A percentile compares a stretch with the other conserved stretches of the same genome.
Conservation (phyloP, 64 coral and sea anemone genomes). For the Cladopsammia gracilis region DNA sequence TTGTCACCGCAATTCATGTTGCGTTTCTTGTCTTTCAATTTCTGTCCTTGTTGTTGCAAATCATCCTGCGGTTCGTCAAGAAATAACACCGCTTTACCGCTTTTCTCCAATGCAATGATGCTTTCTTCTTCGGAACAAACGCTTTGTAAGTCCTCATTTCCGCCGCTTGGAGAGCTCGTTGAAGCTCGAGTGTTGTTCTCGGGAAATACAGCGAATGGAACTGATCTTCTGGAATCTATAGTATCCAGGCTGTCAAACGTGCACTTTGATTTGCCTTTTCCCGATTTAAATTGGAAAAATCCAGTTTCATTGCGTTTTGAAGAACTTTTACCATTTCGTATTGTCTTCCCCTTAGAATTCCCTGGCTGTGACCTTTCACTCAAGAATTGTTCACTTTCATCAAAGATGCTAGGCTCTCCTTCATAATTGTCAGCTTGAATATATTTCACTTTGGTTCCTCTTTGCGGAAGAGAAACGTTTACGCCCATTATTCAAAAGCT, state of each 20-base stretch:
- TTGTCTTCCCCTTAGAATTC: not conserved
- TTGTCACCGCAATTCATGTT: not conserved
- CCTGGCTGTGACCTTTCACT: not conserved
- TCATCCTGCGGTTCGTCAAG: too few relatives aligned
- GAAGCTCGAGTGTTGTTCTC: not conserved
- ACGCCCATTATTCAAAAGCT: not conserved
- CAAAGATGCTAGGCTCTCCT: not conserved
- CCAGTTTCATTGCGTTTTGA: not conserved
- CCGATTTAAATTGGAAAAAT: not conserved
- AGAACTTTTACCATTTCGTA: not conserved
- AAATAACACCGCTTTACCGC: not conserved
- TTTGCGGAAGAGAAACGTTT: not conserved
- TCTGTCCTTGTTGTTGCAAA: not conserved
- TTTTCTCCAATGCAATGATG: not conserved
- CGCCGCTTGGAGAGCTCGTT: not conserved
- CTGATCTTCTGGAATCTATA: constrained; percentile 26
- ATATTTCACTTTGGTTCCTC: constrained; percentile 4
- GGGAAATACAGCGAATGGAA: constrained; percentile 14
- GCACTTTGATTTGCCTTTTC: not conserved
- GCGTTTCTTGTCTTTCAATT: not conserved
- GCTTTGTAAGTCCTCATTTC: not conserved
- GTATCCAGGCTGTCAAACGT: constrained; percentile 14
- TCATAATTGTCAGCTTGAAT: not conserved
- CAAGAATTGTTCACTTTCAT: not conserved
- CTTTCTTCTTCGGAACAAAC: not conserved